Conservation (phyloP, 2,888 invertebrate genomes). For the Gortyna flavago region DNA sequence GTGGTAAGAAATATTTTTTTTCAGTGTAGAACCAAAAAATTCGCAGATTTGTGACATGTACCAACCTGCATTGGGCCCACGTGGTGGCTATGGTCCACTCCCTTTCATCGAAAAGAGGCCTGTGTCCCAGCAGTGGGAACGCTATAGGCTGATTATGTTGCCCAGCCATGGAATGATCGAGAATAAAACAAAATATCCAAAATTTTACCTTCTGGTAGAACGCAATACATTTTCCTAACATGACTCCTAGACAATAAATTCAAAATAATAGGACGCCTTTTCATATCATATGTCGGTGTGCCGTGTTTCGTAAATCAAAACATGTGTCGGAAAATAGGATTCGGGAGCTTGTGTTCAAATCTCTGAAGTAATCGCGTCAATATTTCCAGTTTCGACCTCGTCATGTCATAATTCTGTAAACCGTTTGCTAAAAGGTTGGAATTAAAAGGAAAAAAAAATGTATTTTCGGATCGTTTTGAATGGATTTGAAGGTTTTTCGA, state of each 20-base stretch:
- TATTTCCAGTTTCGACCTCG: constrained; percentile 39
- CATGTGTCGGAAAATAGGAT: constrained; percentile 49
- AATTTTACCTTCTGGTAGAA: neutral
- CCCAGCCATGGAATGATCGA: too few relatives aligned
- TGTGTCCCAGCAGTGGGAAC: neutral
- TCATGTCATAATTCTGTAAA: constrained; percentile 41
- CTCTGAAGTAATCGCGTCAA: constrained; percentile 55
- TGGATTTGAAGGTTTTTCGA: neutral
- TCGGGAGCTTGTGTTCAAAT: constrained; percentile 35
- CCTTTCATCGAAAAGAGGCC: neutral
- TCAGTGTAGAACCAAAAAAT: neutral
- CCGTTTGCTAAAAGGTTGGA: constrained; percentile 10
- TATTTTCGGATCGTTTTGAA: neutral
- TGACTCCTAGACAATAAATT: constrained; percentile 37
- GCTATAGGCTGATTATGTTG: too few relatives aligned
- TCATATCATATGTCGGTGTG: constrained; percentile 6
- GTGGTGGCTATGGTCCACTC: too few relatives aligned
- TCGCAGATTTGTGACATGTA: neutral
- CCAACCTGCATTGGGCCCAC: neutral
- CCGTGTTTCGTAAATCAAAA: constrained; percentile 52
- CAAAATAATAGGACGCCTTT: constrained; percentile 42
- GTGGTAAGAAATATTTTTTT: too few relatives aligned
- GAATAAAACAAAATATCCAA: neutral
- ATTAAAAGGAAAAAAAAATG: neutral
- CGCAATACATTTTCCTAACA: constrained; percentile 21